Evolutionary conservation across 1,140 invertebrate genomes (phyloP), one percentile per base, ranked within the genome.

Genomic region (Cotesia glomerata): DNA sequence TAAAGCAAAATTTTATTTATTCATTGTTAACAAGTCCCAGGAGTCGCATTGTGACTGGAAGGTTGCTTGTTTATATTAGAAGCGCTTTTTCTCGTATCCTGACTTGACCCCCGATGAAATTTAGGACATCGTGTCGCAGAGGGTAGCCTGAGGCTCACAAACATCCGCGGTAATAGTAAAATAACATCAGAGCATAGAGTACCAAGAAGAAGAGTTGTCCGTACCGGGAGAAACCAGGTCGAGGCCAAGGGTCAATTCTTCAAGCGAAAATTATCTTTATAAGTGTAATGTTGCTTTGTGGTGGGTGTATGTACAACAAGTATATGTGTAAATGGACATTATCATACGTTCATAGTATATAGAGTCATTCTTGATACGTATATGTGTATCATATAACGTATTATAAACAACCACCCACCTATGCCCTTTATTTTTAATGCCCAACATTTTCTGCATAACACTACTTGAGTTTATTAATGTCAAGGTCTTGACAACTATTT

Each of bases 191-290:
- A 45, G 39, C 11, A 39, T 39, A 45, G 39, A 45, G 39, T 45
- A 45, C 39, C 39, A 11, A 45, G 39, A 11, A 45, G 39, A 45
- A 9, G 56, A 58, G 56, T 26, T 18, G 52, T n/a, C n/a, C 8
- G 54, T 7, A 58, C 4, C 11, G 34, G 9, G 52, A 39, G 35
- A 61, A 69, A 69, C 56, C 68, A 36, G 68, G 68, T 69, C 68
- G 68, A 69, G 68, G 68, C 26, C 56, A 69, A 36, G 26, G 56
- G 58, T 69, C 68, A 69, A 67, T 45, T 54, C 45, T 34, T 49
- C 13, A 61, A 26, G 58, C 68, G 58, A 36, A 18, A 69, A 69
- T 61, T 61, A 69, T 35, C 7, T 39, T 52, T 49, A 58, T 58
- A 18, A 58, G 16, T 58, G 39, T 45, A 45, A 45, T 45, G 4